Conservation (phyloP, 2,888 invertebrate genomes). For the Hyposoter dolosus region DNA sequence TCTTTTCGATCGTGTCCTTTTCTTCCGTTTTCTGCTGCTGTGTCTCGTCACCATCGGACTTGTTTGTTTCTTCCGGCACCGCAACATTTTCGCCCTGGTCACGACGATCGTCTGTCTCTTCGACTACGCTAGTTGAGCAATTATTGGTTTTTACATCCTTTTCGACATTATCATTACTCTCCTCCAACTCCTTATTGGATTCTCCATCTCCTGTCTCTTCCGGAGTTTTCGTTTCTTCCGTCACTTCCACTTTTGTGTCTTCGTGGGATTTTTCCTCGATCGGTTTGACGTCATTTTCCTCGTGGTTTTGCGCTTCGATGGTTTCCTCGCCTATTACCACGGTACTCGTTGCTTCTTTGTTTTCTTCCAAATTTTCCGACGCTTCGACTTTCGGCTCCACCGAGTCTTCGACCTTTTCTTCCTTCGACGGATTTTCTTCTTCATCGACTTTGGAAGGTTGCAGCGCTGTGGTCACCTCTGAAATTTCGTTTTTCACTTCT, state of each 20-base stretch:
- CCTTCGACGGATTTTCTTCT: conserved; percentile 15
- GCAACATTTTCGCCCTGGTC: conserved; percentile 68
- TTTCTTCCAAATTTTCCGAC: conserved; percentile 27
- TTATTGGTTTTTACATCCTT: conserved; percentile 78
- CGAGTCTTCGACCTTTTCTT: conserved; percentile 3
- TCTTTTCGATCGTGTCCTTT: conserved; percentile 51
- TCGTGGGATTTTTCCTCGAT: background rate
- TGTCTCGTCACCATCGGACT: conserved; percentile 68
- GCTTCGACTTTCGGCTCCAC: conserved; percentile 11
- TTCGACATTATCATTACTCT: conserved; percentile 77
- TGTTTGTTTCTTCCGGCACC: conserved; percentile 73
- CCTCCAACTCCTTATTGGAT: conserved; percentile 79
- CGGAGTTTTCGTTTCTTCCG: background rate
- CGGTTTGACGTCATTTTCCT: background rate
- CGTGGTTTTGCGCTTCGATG: conserved; percentile 57
- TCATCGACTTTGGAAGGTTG: background rate
- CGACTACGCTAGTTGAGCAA: conserved; percentile 83
- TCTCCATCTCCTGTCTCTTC: conserved; percentile 82
- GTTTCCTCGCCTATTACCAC: conserved; percentile 69
- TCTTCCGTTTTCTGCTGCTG: conserved; percentile 39
- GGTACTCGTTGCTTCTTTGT: conserved; percentile 11
- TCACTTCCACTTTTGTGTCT: background rate
- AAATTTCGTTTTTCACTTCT: background rate
- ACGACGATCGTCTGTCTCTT: conserved; percentile 72
- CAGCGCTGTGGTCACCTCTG: background rate